Evolutionary conservation across 2,888 invertebrate genomes (phyloP).

Genomic region (Campopleginae sp.): DNA sequence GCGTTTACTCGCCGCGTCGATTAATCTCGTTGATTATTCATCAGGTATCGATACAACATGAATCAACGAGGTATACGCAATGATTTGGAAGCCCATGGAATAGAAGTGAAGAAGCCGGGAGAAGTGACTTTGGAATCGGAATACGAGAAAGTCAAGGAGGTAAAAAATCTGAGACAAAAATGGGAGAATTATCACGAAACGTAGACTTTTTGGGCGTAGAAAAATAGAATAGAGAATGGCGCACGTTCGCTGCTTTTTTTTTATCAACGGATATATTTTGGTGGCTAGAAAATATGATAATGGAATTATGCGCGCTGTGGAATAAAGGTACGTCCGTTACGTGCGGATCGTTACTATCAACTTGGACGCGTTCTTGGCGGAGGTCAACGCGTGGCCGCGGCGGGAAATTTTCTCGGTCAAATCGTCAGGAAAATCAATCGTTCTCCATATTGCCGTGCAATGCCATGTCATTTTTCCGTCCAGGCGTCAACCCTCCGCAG

Average conservation of each 20-base stretch:
- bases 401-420: not conserved
- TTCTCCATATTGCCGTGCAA: not conserved
- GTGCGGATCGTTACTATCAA: conserved; percentile 40
- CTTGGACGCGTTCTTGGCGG: conserved; percentile 32
- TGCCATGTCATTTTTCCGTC: not conserved
- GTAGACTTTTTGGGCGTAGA: not conserved
- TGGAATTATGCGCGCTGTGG: not conserved
- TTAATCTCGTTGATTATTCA: not conserved
- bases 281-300: not conserved
- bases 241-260: not conserved
- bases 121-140: conserved; percentile 58
- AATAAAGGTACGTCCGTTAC: conserved; percentile 12
- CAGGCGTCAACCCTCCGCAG: not conserved
- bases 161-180: conserved; percentile 4
- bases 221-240: not conserved
- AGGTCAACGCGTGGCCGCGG: conserved; percentile 37
- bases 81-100: conserved; percentile 1
- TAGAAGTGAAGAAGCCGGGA: conserved; percentile 50
- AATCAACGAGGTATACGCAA: conserved; percentile 9
- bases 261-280: not conserved
- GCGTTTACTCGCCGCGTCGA: not conserved
- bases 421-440: conserved; percentile 1
- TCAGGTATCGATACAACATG: conserved; percentile 51
- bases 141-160: conserved; percentile 57
- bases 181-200: not conserved